Percentiles rank a stretch among this genome's conserved stretches.
These are phyloP conservation scores for Galeopterus variegatus DNA, from an alignment of 2,113 vertebrate genomes.

Conservation along the genomic window DNA sequence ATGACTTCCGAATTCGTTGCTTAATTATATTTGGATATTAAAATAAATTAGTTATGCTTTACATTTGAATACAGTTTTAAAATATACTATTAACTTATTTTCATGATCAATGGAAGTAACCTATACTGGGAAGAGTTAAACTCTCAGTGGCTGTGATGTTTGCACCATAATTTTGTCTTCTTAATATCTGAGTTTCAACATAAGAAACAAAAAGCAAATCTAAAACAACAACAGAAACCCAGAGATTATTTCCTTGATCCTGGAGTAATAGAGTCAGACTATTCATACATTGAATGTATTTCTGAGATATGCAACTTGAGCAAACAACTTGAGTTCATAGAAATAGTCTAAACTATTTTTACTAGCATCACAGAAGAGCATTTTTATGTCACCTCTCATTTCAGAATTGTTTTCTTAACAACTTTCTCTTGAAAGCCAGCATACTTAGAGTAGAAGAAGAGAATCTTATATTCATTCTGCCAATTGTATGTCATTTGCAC, in stretches of 20 bases:
- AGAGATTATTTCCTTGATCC: background rate
- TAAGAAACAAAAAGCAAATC: background rate
- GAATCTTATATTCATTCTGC: background rate
- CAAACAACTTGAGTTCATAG: constrained; percentile 25
- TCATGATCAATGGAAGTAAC: background rate
- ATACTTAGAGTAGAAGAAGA: background rate
- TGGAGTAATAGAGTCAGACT: background rate
- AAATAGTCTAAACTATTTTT: background rate
- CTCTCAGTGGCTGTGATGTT: background rate
- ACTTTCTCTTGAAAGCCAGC: background rate
- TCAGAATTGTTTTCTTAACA: constrained; percentile 26
- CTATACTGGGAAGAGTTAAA: background rate
- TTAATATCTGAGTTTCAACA: constrained; percentile 1
- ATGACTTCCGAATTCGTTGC: background rate
- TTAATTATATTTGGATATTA: background rate
- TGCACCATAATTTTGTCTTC: background rate
- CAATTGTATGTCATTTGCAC: background rate
- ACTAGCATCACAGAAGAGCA: background rate
- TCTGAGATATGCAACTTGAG: background rate
- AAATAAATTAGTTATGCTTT: background rate
- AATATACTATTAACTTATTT: background rate
- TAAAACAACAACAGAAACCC: background rate
- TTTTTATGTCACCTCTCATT: background rate
- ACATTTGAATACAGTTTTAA: background rate
- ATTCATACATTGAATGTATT: background rate